A percentile compares a stretch with the other conserved stretches of the same genome.
Conservation (phyloP, 2,113 vertebrate species). For the Clupea harengus region DNA sequence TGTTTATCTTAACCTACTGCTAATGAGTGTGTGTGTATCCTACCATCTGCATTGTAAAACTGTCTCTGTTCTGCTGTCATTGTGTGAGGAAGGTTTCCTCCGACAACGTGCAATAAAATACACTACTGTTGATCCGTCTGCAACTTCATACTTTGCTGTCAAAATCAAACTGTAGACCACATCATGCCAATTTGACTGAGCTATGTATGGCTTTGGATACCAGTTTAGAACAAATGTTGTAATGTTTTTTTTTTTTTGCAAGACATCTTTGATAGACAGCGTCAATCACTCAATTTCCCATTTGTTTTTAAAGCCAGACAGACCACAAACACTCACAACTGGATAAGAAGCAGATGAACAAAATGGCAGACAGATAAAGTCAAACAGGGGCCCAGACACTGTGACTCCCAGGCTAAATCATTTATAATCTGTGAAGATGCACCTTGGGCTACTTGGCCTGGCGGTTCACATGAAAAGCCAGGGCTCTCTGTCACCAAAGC, state of each 20-base stretch:
- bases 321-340: not conserved
- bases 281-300: not conserved
- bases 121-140: not conserved
- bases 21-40: not conserved
- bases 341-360: not conserved
- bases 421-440: constrained; percentile 47
- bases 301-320: not conserved
- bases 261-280: constrained; percentile 6
- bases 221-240: not conserved
- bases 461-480: constrained; percentile 38
- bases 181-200: not conserved
- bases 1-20: too few species aligned
- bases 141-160: not conserved
- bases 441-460: constrained; percentile 47
- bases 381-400: constrained; percentile 30
- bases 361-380: constrained; percentile 27
- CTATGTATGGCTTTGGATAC: not conserved
- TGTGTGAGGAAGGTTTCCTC: not conserved
- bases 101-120: not conserved
- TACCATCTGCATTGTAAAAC: not conserved
- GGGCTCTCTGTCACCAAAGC: constrained; percentile 40
- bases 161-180: not conserved
- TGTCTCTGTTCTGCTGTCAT: not conserved
- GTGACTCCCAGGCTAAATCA: constrained; percentile 37
- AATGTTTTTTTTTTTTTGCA: not conserved